Evolutionary conservation across 2,888 invertebrate genomes (phyloP), one percentile per base, ranked within the genome.

Genomic region (Sinotaia quadrata): DNA sequence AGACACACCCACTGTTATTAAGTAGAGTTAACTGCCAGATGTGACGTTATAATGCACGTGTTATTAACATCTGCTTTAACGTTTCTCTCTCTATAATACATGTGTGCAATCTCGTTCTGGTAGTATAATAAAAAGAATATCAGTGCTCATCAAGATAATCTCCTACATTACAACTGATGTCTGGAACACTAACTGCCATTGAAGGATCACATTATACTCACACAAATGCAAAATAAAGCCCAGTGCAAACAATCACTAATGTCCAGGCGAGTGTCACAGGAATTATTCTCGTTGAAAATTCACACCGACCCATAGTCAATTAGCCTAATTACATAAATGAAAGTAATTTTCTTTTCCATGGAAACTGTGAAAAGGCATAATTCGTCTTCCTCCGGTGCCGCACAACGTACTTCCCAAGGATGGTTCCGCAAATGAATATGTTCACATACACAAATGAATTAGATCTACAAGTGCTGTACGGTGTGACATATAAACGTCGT

Each of bases 191-290:
- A 24, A 47, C 47, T 75, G 74, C 77, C 77, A 71, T 67, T 75
- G 75, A 75, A 73, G 71, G 47, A 68, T 69, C 51, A 33, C 47
- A 29, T n/a, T 21, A 62, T 63, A 96, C 97, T 96, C 92, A 98
- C 97, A 97, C 96, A 91, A 94, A 97, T 90, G 94, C 95, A 92
- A 97, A 98, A 92, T 97, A 98, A 86, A 96, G 92, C 87, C 94
- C 93, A 83, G 97, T 97, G 84, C 96, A 95, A 88, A 93, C 94
- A 89, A 98, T 91, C 84, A 98, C 92, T 88, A 99, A 91, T 83
- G 94, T 93, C 98, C 98, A 99, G 89, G 98, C 98, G 92, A 97
- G 95, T 88, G 95, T 95, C 90, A 98, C 98, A 90, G 98, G 98
- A 58, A 85, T 83, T 61, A 84, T 82, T 63, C 78, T 76, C 21